Evolutionary conservation across 2,888 invertebrate species (phyloP).

Genomic region (Agrotis puta): DNA sequence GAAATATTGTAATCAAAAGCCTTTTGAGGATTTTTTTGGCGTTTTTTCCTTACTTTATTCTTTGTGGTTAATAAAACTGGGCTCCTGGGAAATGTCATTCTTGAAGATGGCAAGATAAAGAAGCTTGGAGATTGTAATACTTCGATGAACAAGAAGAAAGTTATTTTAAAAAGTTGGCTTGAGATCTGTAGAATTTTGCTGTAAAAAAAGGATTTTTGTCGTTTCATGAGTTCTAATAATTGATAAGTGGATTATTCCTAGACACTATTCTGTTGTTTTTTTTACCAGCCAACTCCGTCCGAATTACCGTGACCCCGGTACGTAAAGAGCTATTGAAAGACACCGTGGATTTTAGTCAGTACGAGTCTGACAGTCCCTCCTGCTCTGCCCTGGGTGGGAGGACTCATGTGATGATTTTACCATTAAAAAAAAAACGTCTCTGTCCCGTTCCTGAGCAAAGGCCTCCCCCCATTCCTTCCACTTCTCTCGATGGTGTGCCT

Average conservation of each 20-base stretch:
- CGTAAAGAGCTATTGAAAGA: no score
- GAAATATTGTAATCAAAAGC: slow-evolving; percentile 52
- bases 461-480: no score
- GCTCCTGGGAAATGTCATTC: slow-evolving; percentile 52
- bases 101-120: slow-evolving; percentile 45
- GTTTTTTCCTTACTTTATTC: slow-evolving; percentile 25
- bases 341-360: no score
- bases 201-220: background rate
- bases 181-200: background rate
- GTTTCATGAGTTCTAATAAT: no score
- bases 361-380: no score
- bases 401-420: no score
- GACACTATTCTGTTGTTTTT: background rate
- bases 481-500: no score
- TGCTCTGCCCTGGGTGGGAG: no score
- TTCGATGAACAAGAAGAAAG: slow-evolving; percentile 23
- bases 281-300: no score
- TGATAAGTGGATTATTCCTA: background rate
- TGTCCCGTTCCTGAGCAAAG: no score
- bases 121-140: slow-evolving; percentile 32
- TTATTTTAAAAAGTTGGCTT: slow-evolving; percentile 17
- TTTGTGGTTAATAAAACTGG: slow-evolving; percentile 51
- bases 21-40: slow-evolving; percentile 28
- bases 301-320: no score
- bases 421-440: no score